These are phyloP conservation scores for Aphis craccivora DNA, from an alignment of 1,140 invertebrate genomes.

Conservation along the genomic window DNA sequence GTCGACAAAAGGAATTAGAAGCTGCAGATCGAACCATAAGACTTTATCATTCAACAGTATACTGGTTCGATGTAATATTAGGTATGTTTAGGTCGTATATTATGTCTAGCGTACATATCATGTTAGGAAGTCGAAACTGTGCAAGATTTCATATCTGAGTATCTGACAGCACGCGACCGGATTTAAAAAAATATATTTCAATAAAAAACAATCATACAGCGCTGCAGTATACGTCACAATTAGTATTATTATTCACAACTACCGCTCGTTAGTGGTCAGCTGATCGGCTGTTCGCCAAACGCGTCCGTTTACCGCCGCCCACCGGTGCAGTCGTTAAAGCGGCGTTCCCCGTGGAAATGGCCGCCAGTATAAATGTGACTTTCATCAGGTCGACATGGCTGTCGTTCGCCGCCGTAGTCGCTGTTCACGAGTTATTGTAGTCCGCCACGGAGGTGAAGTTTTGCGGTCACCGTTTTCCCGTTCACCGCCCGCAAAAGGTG, in stretches of 20 bases:
- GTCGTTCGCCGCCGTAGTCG: not conserved
- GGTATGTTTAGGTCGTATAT: too few relatives aligned
- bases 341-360: conserved; percentile 48
- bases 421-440: too few relatives aligned
- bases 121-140: not conserved
- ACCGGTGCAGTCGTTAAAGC: conserved; percentile 48
- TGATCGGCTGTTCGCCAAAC: conserved; percentile 47
- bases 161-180: too few relatives aligned
- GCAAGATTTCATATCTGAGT: too few relatives aligned
- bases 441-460: not conserved
- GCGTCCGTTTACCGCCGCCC: not conserved
- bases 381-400: not conserved
- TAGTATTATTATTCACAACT: too few relatives aligned
- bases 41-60: too few relatives aligned
- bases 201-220: too few relatives aligned
- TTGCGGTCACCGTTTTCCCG: not conserved
- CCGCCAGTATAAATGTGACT: conserved; percentile 58
- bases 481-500: not conserved
- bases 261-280: not conserved
- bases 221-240: too few relatives aligned
- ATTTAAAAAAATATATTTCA: too few relatives aligned
- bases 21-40: too few relatives aligned
- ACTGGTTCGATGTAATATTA: not conserved
- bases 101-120: not conserved
- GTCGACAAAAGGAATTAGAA: not conserved